phyloP scores from a whole-genome alignment of 2,113 vertebrate genomes.

The Regulus satrapa region DNA sequence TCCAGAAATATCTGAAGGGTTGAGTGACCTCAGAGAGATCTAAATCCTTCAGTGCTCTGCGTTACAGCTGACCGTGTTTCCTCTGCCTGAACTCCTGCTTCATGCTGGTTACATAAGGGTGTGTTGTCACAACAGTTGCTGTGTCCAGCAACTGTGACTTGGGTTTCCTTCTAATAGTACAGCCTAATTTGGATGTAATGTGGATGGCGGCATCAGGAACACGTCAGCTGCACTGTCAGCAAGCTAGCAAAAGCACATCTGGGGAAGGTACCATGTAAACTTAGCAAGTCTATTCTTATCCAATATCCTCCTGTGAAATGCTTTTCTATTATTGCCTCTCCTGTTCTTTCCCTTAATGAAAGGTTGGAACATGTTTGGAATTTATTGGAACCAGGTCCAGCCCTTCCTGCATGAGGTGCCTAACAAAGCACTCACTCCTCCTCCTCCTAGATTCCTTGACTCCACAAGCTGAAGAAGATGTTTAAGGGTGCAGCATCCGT shows the following conservation, averaged over 20 bases:
- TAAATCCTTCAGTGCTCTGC: not conserved
- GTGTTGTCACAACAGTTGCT: not conserved
- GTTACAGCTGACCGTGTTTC: not conserved
- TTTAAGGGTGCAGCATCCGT: not conserved
- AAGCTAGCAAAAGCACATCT: not conserved
- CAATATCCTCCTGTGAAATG: not conserved
- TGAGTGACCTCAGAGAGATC: not conserved
- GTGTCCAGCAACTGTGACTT: not conserved
- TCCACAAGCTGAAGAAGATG: not conserved
- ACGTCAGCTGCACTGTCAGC: not conserved
- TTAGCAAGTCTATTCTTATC: not conserved
- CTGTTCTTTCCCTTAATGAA: not conserved
- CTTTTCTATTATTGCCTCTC: not conserved
- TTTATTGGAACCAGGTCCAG: not conserved
- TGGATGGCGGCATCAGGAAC: not conserved
- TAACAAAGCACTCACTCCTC: not conserved
- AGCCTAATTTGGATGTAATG: not conserved
- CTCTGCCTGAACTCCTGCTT: not conserved
- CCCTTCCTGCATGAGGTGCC: not conserved
- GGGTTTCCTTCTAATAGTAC: not conserved
- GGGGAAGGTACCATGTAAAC: not conserved
- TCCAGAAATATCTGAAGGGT: not conserved
- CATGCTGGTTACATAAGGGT: accelerated
- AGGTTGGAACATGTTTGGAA: not conserved
- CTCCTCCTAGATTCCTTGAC: not conserved